Percentiles rank a stretch among this genome's conserved stretches.
These are phyloP conservation scores for Muschampia staudingeri DNA, from an alignment of 2,888 invertebrate species.

Conservation along the genomic window DNA sequence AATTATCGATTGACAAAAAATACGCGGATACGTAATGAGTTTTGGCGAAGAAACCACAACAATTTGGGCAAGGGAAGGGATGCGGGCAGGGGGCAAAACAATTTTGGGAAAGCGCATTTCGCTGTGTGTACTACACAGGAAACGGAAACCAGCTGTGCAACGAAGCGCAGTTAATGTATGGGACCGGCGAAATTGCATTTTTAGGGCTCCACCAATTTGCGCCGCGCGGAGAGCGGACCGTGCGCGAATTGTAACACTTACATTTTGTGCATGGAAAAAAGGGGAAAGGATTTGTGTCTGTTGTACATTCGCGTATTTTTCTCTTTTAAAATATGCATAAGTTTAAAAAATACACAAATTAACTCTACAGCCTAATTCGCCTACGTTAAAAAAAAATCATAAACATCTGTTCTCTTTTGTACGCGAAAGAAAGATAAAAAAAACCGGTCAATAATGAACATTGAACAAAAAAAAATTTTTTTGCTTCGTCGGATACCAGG, in stretches of 20 bases:
- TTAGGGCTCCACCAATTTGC: constrained; percentile 86
- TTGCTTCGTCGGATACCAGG: too few species aligned
- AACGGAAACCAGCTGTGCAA: constrained; percentile 89
- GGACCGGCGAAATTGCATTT: constrained; percentile 88
- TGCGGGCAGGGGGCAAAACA: constrained; percentile 75
- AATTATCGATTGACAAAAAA: constrained; percentile 47
- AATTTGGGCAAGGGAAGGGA: constrained; percentile 70
- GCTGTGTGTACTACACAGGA: constrained; percentile 76
- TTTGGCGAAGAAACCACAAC: constrained; percentile 78
- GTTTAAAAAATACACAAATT: neutral
- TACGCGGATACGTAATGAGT: constrained; percentile 46
- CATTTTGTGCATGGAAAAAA: constrained; percentile 43
- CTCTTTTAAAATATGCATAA: neutral
- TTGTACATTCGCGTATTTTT: neutral
- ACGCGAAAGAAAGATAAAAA: too few species aligned
- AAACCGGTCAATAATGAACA: too few species aligned
- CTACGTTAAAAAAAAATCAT: too few species aligned
- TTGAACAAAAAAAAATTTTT: too few species aligned
- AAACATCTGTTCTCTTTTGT: too few species aligned
- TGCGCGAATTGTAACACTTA: constrained; percentile 54
- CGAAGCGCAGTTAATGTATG: constrained; percentile 84
- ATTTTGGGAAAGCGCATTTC: constrained; percentile 88
- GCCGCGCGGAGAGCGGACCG: constrained; percentile 65
- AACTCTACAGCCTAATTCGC: too few species aligned
- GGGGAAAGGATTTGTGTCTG: constrained; percentile 35